Evolutionary conservation across 2,113 vertebrate genomes (phyloP).

Genomic region (Brachirus orientalis): DNA sequence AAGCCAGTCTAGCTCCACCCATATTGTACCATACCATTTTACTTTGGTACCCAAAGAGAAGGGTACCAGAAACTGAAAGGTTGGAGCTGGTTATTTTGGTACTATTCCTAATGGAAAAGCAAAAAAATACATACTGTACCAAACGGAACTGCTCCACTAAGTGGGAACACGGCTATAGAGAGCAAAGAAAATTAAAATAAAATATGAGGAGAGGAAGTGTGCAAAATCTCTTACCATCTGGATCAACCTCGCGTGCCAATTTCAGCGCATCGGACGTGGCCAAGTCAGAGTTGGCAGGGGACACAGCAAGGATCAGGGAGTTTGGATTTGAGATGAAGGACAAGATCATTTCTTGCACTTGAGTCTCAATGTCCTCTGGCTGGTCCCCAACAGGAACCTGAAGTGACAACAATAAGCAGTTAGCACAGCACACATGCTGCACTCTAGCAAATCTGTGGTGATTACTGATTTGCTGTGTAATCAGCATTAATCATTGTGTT

Average conservation of each 20-base stretch:
- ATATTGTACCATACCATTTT: no score
- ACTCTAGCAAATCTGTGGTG: conserved; percentile 16
- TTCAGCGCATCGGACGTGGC: conserved; percentile 85
- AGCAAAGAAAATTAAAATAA: conserved; percentile 24
- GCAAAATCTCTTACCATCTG: conserved; percentile 79
- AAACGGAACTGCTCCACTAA: no score
- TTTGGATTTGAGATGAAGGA: conserved; percentile 85
- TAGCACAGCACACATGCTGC: background rate
- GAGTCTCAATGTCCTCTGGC: conserved; percentile 83
- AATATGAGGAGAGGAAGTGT: conserved; percentile 27
- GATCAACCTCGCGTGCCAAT: conserved; percentile 84
- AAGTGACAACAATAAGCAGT: conserved; percentile 19
- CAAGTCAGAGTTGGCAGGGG: conserved; percentile 86
- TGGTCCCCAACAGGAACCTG: conserved; percentile 86
- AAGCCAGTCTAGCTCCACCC: no score
- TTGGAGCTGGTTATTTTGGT: no score
- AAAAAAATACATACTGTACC: no score
- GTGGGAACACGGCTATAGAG: no score
- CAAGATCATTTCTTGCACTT: conserved; percentile 84
- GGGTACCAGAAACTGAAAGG: no score
- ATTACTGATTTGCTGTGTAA: background rate
- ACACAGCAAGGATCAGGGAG: conserved; percentile 83
- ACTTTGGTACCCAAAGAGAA: no score
- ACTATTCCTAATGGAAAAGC: no score
- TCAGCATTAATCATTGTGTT: conserved; percentile 4